Percentiles rank a stretch among this genome's conserved stretches.
phyloP scores from a whole-genome alignment of 2,113 vertebrate species.

The mouse (Mus musculus) region DNA sequence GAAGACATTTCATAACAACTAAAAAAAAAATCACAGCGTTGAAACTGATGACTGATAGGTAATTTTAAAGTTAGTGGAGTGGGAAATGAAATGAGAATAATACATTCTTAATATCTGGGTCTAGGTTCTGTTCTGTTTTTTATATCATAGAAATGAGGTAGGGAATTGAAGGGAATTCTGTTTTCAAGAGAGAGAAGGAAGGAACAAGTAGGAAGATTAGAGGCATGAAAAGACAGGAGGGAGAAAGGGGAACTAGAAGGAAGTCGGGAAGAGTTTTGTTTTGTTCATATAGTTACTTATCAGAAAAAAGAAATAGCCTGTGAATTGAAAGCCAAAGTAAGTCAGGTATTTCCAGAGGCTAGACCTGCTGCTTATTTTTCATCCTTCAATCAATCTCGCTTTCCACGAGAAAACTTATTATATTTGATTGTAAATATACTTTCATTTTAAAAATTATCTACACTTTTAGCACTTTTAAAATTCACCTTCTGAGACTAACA shows the following conservation, averaged over 20 bases:
- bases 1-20: not conserved
- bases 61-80: conserved; percentile 8
- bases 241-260: not conserved
- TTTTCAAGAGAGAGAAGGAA: not conserved
- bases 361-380: conserved; percentile 22
- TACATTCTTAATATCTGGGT: not conserved
- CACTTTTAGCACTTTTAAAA: not conserved
- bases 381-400: not conserved
- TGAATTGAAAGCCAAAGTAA: not conserved
- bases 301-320: not conserved
- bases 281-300: not conserved
- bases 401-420: conserved; percentile 24
- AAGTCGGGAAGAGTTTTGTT: not conserved
- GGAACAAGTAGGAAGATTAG: not conserved
- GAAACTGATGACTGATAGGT: not conserved
- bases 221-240: not conserved
- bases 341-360: not conserved
- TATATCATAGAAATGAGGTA: not conserved
- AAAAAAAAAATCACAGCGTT: not conserved
- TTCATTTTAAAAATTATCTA: not conserved
- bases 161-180: not conserved
- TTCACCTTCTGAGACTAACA: conserved; percentile 36
- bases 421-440: not conserved
- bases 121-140: not conserved
- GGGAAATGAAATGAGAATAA: not conserved